Percentiles rank a stretch among this genome's conserved stretches.
Evolutionary conservation across 2,797 vertebrate species (phyloP).

Genomic region (Chaenodraco wilsoni): DNA sequence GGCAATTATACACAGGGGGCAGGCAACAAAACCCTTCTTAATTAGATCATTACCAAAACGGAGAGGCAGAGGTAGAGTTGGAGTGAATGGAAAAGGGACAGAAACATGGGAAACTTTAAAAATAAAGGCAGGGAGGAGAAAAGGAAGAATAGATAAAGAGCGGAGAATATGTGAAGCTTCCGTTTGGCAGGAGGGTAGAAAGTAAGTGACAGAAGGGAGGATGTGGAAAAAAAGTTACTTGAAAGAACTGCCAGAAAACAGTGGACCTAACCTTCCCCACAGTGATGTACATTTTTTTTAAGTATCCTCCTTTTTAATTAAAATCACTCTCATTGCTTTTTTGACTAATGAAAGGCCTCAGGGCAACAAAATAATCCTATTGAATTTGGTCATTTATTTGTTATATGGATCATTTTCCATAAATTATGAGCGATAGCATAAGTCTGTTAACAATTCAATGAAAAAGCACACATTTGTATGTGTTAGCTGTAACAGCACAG

Average conservation of each 20-base stretch:
- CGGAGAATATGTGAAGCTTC: slow-evolving; percentile 2
- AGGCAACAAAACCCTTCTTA: slow-evolving; percentile 74
- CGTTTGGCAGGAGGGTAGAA: slow-evolving; percentile 5
- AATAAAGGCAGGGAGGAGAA: slow-evolving; percentile 1
- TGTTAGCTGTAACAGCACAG: not conserved
- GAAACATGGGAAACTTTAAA: slow-evolving; percentile 6
- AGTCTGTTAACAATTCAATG: slow-evolving; percentile 6
- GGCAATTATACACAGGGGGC: slow-evolving; percentile 77
- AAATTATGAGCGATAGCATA: slow-evolving; percentile 31
- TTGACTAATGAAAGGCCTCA: slow-evolving; percentile 43
- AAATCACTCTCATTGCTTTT: slow-evolving; percentile 35
- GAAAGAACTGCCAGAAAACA: slow-evolving; percentile 19
- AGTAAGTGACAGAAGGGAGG: slow-evolving; percentile 13
- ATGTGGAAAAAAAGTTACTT: slow-evolving; percentile 8
- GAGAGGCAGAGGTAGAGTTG: slow-evolving; percentile 42
- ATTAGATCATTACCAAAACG: slow-evolving; percentile 72
- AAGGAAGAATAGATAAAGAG: not conserved
- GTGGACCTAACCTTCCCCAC: slow-evolving; percentile 41
- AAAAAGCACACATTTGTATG: not conserved
- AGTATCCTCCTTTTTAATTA: slow-evolving; percentile 55
- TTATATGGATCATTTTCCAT: slow-evolving; percentile 28
- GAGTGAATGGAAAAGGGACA: slow-evolving; percentile 25
- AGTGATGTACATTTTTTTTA: slow-evolving; percentile 26
- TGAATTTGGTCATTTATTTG: slow-evolving; percentile 14
- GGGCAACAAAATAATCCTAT: slow-evolving; percentile 26